A percentile compares a stretch with the other conserved stretches of the same genome.
Conservation (phyloP, 2,888 invertebrate species). For the Agrochola litura region DNA sequence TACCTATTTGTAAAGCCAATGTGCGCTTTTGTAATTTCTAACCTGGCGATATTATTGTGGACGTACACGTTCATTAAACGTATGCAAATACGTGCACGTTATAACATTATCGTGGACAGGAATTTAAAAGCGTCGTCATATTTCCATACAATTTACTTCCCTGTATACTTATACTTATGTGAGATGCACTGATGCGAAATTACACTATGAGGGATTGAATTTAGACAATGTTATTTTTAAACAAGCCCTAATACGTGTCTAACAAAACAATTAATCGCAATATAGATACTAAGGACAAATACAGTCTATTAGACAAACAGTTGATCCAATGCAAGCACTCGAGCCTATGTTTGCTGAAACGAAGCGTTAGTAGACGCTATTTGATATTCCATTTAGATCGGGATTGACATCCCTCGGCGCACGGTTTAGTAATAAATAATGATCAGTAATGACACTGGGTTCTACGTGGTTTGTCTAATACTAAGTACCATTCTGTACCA, state of each 20-base stretch:
- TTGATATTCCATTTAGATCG: constrained; percentile 69
- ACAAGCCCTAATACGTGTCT: not conserved
- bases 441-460: constrained; percentile 54
- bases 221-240: too few relatives aligned
- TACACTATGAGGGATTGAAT: not conserved
- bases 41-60: too few relatives aligned
- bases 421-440: constrained; percentile 68
- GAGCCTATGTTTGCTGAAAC: constrained; percentile 52
- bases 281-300: constrained; percentile 18
- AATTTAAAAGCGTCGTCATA: too few relatives aligned
- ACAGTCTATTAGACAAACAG: constrained; percentile 31
- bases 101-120: too few relatives aligned
- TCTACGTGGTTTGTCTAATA: constrained; percentile 6
- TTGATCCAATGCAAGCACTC: constrained; percentile 44
- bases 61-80: too few relatives aligned
- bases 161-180: too few relatives aligned
- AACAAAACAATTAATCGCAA: constrained; percentile 21
- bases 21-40: too few relatives aligned
- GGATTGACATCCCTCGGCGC: constrained; percentile 45
- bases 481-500: not conserved
- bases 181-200: not conserved
- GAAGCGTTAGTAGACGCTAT: constrained; percentile 54
- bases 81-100: too few relatives aligned
- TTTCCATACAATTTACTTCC: too few relatives aligned
- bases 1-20: too few relatives aligned